Conservation (phyloP, 2,797 vertebrate genomes). For the Crossoptilon crossoptilon region DNA sequence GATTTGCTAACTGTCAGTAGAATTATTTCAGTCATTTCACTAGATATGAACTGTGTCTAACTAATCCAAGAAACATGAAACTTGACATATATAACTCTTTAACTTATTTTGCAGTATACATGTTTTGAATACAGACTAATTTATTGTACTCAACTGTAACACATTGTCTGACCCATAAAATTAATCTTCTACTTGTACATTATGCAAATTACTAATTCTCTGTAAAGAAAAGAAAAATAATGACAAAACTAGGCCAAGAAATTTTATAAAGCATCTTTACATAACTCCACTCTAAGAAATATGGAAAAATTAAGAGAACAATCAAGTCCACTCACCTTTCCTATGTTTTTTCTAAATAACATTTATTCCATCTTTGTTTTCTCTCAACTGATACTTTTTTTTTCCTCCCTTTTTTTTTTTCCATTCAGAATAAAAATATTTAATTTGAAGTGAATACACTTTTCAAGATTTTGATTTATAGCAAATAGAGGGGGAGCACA, state of each 20-base stretch:
- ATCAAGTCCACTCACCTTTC: background rate
- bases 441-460: background rate
- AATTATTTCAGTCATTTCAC: background rate
- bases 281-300: background rate
- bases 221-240: background rate
- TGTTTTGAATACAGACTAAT: background rate
- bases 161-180: background rate
- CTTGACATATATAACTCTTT: background rate
- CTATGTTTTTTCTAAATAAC: background rate
- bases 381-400: background rate
- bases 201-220: background rate
- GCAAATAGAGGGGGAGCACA: background rate
- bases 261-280: background rate
- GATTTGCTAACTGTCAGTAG: background rate
- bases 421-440: background rate
- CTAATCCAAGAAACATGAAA: background rate
- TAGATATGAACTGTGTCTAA: background rate
- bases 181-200: background rate
- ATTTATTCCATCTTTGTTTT: background rate
- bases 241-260: fast-evolving
- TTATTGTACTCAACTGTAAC: background rate
- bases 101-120: background rate
- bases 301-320: background rate
- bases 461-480: background rate
- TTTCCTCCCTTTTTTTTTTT: background rate